phyloP scores from a whole-genome alignment of 1,140 invertebrate genomes.

The Panagrolaimus sp. region DNA sequence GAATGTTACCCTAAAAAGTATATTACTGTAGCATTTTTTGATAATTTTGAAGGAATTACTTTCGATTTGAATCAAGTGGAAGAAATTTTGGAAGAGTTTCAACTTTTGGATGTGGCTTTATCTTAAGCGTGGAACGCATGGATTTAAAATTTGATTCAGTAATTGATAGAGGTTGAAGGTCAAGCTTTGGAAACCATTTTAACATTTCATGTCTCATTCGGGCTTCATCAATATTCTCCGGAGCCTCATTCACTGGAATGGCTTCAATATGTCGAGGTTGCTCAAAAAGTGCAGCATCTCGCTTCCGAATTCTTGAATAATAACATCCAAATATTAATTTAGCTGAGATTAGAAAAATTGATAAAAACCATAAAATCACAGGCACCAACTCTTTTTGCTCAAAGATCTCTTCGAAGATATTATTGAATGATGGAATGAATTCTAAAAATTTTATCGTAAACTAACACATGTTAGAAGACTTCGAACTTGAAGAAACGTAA shows the following conservation, averaged over 20 bases:
- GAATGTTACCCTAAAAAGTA: conserved; percentile 29
- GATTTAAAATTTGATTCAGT: conserved; percentile 29
- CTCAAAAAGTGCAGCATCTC: background rate
- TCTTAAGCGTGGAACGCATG: conserved; percentile 18
- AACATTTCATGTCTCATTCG: conserved; percentile 21
- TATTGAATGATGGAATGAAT: no score
- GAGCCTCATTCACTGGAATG: conserved; percentile 14
- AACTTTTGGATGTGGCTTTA: conserved; percentile 23
- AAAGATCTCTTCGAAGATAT: no score
- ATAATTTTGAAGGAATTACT: no score
- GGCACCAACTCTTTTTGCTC: no score
- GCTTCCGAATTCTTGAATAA: background rate
- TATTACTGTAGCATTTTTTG: no score
- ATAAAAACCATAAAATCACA: background rate
- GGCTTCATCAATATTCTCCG: conserved; percentile 18
- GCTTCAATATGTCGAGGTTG: background rate
- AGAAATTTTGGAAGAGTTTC: conserved; percentile 24
- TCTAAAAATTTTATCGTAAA: no score
- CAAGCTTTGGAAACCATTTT: conserved; percentile 26
- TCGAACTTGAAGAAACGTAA: no score
- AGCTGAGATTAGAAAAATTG: background rate
- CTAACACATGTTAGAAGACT: no score
- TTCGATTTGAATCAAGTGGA: conserved; percentile 24
- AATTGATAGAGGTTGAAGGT: conserved; percentile 32
- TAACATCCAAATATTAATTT: background rate